phyloP scores from a whole-genome alignment of 2,797 vertebrate species.

The Tenualosa thibaudeaui region DNA sequence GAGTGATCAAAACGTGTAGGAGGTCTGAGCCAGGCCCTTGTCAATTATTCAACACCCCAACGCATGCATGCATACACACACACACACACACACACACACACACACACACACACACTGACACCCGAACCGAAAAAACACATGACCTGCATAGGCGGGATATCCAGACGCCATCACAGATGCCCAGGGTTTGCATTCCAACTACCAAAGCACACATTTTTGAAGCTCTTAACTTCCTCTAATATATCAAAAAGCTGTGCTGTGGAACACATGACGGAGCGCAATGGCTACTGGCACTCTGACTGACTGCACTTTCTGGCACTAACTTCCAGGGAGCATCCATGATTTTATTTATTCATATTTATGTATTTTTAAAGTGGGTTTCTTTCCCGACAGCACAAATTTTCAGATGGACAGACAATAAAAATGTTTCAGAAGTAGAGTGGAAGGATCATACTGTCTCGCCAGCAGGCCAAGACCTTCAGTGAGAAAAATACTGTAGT shows the following conservation, averaged over 20 bases:
- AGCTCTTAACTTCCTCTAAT: not conserved
- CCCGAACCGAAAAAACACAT: conserved; percentile 7
- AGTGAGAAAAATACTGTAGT: not conserved
- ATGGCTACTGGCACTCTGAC: not conserved
- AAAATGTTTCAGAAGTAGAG: not conserved
- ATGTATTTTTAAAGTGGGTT: not conserved
- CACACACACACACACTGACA: conserved; percentile 29
- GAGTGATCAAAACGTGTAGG: not conserved
- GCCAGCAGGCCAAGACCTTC: conserved; percentile 5
- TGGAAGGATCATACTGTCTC: not conserved
- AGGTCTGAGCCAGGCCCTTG: not conserved
- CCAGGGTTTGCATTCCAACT: not conserved
- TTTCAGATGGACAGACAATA: not conserved
- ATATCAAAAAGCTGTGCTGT: not conserved
- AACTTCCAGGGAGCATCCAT: not conserved
- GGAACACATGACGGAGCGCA: not conserved
- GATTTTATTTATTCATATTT: not conserved
- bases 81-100: conserved; percentile 38
- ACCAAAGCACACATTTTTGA: not conserved
- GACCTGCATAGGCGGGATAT: not conserved
- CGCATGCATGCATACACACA: conserved; percentile 30
- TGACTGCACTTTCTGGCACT: not conserved
- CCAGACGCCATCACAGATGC: conserved; percentile 12
- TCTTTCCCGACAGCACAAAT: not conserved
- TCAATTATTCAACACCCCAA: conserved; percentile 50